These are phyloP conservation scores for Strix uralensis DNA, from an alignment of 2,113 vertebrate species.

Conservation along the genomic window DNA sequence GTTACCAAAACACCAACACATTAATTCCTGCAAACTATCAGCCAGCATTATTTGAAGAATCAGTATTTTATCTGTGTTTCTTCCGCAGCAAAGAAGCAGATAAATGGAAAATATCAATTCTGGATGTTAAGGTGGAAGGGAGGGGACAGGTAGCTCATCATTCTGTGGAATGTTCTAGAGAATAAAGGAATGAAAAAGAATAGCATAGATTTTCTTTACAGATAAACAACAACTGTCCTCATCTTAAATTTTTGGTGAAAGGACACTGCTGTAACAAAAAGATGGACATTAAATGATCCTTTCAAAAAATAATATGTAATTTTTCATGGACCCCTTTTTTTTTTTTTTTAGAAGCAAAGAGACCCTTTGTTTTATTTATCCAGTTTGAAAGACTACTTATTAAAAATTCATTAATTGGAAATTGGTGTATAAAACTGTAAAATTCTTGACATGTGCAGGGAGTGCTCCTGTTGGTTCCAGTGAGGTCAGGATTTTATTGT, in stretches of 20 bases:
- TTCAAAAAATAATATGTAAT: not conserved
- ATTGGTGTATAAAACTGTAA: not conserved
- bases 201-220: not conserved
- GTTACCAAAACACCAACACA: not conserved
- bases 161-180: not conserved
- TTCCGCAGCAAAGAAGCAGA: not conserved
- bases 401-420: not conserved
- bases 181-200: not conserved
- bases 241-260: not conserved
- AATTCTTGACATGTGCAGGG: not conserved
- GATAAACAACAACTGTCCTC: not conserved
- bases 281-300: not conserved
- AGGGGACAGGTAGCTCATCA: not conserved
- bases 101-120: not conserved
- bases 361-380: not conserved
- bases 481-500: slow-evolving; percentile 18
- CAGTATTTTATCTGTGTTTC: not conserved
- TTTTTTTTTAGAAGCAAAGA: not conserved
- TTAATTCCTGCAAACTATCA: not conserved
- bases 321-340: not conserved
- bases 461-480: not conserved
- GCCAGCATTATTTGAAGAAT: not conserved
- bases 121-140: not conserved
- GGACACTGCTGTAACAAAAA: not conserved
- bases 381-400: not conserved